These are phyloP conservation scores for Pedionomus torquatus DNA, from an alignment of 2,113 vertebrate species.

Conservation along the genomic window DNA sequence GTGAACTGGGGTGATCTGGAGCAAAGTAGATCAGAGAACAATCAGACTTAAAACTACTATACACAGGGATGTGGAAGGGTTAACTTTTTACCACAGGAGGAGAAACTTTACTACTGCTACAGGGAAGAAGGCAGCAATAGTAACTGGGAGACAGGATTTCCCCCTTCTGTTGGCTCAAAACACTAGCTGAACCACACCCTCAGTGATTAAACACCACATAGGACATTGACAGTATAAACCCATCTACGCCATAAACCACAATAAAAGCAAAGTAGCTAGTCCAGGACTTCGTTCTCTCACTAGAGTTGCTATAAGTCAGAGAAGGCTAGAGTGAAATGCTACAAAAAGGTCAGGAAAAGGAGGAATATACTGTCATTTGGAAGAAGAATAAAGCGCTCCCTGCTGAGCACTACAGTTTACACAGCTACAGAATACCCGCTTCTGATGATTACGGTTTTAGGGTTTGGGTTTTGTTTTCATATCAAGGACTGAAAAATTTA, in stretches of 20 bases:
- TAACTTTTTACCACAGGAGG: constrained; percentile 4
- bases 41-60: not conserved
- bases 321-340: not conserved
- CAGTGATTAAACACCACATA: not conserved
- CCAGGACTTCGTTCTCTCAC: not conserved
- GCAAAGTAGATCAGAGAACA: not conserved
- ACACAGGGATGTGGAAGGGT: not conserved
- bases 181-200: constrained; percentile 2
- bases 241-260: not conserved
- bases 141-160: constrained; percentile 51
- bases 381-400: not conserved
- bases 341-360: not conserved
- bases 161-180: constrained; percentile 4
- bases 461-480: not conserved
- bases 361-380: not conserved
- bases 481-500: not conserved
- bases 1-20: not conserved
- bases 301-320: not conserved
- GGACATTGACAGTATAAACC: not conserved
- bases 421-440: not conserved
- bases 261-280: not conserved
- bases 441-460: not conserved
- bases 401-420: not conserved
- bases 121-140: not conserved
- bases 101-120: not conserved